Percentiles rank a stretch among this genome's conserved stretches.
These are phyloP conservation scores for Colistium nudipinnis DNA, from an alignment of 2,113 vertebrate genomes.

Conservation along the genomic window DNA sequence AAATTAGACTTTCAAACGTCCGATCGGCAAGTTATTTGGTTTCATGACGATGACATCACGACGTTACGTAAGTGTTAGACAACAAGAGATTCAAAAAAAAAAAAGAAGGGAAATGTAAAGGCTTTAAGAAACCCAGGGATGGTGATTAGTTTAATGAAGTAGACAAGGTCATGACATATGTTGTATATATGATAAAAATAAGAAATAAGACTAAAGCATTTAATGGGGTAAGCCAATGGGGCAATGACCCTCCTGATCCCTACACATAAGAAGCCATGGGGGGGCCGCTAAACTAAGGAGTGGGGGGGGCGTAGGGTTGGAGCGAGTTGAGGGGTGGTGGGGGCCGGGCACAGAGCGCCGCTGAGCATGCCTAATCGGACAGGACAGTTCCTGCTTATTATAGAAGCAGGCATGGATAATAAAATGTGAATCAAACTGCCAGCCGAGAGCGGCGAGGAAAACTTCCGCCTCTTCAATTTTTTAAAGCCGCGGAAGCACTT, in stretches of 20 bases:
- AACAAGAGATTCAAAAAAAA: not conserved
- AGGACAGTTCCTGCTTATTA: conserved; percentile 94
- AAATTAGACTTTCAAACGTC: not conserved
- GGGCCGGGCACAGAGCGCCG: conserved; percentile 69
- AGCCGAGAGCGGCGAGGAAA: conserved; percentile 83
- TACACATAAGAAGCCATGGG: conserved; percentile 56
- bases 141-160: not conserved
- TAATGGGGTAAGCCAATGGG: conserved; percentile 65
- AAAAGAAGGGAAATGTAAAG: not conserved
- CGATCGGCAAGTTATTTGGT: not conserved
- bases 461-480: conserved; percentile 89
- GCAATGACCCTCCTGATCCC: conserved; percentile 22
- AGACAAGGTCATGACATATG: no score
- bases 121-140: not conserved
- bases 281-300: conserved; percentile 68
- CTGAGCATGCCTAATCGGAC: conserved; percentile 89
- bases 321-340: conserved; percentile 39
- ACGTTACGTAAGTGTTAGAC: not conserved
- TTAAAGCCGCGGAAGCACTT: conserved; percentile 90
- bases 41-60: not conserved
- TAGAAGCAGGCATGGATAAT: conserved; percentile 88
- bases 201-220: not conserved
- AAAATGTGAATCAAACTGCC: conserved; percentile 90
- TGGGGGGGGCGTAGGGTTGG: conserved; percentile 61
- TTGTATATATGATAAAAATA: not conserved